Evolutionary conservation across 2,888 invertebrate genomes (phyloP).

Genomic region (Napeogenes inachia): DNA sequence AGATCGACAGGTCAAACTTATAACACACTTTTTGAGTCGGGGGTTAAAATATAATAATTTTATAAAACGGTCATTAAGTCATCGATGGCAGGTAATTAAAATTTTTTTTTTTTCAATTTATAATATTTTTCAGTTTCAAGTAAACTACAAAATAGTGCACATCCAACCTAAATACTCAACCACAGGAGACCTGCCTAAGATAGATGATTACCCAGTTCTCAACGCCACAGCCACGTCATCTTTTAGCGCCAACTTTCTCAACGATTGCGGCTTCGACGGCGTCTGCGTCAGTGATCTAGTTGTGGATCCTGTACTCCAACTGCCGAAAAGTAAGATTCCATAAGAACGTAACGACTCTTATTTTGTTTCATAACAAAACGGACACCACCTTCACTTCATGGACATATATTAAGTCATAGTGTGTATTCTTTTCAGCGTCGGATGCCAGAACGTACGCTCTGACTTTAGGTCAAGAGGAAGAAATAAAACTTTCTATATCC

Average conservation of each 20-base stretch:
- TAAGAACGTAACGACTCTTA: too few species aligned
- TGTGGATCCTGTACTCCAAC: slow-evolving; percentile 79
- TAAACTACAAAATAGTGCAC: slow-evolving; percentile 89
- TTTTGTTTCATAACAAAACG: too few species aligned
- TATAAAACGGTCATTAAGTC: too few species aligned
- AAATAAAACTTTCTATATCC: slow-evolving; percentile 85
- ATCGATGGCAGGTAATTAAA: too few species aligned
- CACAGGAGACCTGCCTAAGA: slow-evolving; percentile 79
- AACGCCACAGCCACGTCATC: slow-evolving; percentile 90
- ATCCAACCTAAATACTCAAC: slow-evolving; percentile 77
- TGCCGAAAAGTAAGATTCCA: slow-evolving; percentile 70
- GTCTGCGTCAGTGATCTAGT: slow-evolving; percentile 90
- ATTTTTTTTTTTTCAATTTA: not conserved
- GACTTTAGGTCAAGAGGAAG: slow-evolving; percentile 85
- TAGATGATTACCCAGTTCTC: slow-evolving; percentile 90
- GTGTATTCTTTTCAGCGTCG: slow-evolving; percentile 45
- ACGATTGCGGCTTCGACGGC: slow-evolving; percentile 93
- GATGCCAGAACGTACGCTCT: slow-evolving; percentile 69
- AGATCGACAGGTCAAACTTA: too few species aligned
- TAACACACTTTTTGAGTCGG: too few species aligned
- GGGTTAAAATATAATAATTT: not conserved
- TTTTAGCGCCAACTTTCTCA: slow-evolving; percentile 91
- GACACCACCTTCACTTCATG: not conserved
- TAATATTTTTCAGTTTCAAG: slow-evolving; percentile 77
- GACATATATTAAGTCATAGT: not conserved